A percentile compares a stretch with the other conserved stretches of the same genome.
Conservation (phyloP, 2,113 vertebrate genomes). For the Phyllopteryx taeniolatus region DNA sequence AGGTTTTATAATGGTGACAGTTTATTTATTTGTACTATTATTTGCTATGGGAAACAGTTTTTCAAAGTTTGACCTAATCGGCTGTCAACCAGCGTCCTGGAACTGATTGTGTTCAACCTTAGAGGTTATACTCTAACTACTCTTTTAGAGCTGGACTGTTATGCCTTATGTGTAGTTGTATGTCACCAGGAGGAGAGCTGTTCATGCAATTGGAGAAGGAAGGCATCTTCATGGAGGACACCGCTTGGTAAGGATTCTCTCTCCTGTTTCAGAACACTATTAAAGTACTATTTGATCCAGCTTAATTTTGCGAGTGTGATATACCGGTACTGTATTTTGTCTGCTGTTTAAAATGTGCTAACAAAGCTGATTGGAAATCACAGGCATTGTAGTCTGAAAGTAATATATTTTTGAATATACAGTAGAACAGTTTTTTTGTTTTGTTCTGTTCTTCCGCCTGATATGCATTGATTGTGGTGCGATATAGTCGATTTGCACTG, state of each 20-base stretch:
- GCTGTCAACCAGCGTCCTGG: background rate
- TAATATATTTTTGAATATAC: background rate
- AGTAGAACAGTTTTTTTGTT: background rate
- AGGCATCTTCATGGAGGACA: conserved; percentile 94
- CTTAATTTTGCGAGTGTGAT: background rate
- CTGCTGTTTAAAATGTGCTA: background rate
- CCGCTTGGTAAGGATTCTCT: conserved; percentile 78
- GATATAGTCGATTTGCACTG: background rate
- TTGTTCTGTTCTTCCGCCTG: background rate
- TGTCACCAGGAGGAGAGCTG: conserved; percentile 82
- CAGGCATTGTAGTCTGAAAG: background rate
- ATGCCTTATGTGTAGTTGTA: conserved; percentile 1
- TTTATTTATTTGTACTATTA: no score
- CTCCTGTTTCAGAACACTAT: background rate
- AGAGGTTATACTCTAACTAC: background rate
- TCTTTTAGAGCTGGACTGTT: background rate
- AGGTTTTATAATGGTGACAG: no score
- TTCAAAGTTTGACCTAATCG: background rate
- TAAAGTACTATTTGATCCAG: background rate
- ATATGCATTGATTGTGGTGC: background rate
- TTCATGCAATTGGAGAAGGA: conserved; percentile 94
- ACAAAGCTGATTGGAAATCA: background rate
- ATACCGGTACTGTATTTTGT: no score
- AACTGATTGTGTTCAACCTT: background rate
- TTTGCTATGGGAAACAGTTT: background rate